Conservation (phyloP, 92 coral and sea anemone genomes). For the Paragorgia papillata region DNA sequence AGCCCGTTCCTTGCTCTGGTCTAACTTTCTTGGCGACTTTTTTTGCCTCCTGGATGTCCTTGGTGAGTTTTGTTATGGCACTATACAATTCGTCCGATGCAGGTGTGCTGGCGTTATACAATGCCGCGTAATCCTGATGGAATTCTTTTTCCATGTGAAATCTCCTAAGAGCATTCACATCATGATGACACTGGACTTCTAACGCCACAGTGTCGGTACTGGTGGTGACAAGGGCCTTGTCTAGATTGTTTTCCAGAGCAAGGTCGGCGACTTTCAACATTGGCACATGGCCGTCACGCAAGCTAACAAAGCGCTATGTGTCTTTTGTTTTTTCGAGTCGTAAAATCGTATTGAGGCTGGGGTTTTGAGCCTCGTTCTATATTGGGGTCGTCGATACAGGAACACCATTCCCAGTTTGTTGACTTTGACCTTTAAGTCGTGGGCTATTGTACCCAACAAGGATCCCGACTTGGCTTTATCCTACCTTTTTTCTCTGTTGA, state of each 20-base stretch:
- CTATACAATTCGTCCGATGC: constrained; percentile 25
- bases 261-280: constrained; percentile 12
- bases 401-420: too few species aligned
- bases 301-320: constrained; percentile 14
- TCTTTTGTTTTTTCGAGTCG: constrained; percentile 10
- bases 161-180: constrained; percentile 18
- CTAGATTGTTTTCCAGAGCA: constrained; percentile 2
- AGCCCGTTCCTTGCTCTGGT: constrained; percentile 6
- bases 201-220: too few species aligned
- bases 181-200: constrained; percentile 21
- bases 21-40: constrained; percentile 58
- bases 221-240: too few species aligned
- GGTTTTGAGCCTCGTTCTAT: too few species aligned
- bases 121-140: constrained; percentile 33
- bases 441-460: too few species aligned
- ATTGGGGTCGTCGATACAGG: too few species aligned
- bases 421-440: too few species aligned
- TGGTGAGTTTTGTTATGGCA: constrained; percentile 11
- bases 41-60: constrained; percentile 51
- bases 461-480: too few species aligned
- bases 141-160: constrained; percentile 31
- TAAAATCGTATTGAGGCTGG: too few species aligned
- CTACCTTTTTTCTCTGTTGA: too few species aligned
- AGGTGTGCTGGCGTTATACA: constrained; percentile 29
- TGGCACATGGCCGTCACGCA: constrained; percentile 18